These are phyloP conservation scores for pig (Sus scrofa) DNA, from an alignment of 2,113 vertebrate species.

Conservation along the genomic window T2T-Sscrofa CM000812.6:238607001-238607500, in stretches of 20 bases:
- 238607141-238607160: constrained; percentile 54
- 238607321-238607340: constrained; percentile 68
- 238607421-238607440: constrained; percentile 43
- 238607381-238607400: constrained; percentile 21
- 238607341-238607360: constrained; percentile 48
- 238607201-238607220: constrained; percentile 73
- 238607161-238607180: constrained; percentile 67
- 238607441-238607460: constrained; percentile 59
- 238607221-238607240: constrained; percentile 49
- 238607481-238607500: neutral
- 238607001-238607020: neutral
- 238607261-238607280: constrained; percentile 65
- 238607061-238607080: constrained; percentile 47
- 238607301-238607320: constrained; percentile 75
- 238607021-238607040: neutral
- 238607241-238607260: constrained; percentile 72
- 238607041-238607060: constrained; percentile 29
- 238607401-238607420: constrained; percentile 12
- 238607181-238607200: constrained; percentile 65
- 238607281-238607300: constrained; percentile 69
- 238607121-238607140: constrained; percentile 30
- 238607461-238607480: neutral
- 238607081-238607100: constrained; percentile 1
- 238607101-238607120: constrained; percentile 67
- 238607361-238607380: neutral